phyloP scores from a whole-genome alignment of 1,140 invertebrate species.

The Mercenaria mercenaria region DNA sequence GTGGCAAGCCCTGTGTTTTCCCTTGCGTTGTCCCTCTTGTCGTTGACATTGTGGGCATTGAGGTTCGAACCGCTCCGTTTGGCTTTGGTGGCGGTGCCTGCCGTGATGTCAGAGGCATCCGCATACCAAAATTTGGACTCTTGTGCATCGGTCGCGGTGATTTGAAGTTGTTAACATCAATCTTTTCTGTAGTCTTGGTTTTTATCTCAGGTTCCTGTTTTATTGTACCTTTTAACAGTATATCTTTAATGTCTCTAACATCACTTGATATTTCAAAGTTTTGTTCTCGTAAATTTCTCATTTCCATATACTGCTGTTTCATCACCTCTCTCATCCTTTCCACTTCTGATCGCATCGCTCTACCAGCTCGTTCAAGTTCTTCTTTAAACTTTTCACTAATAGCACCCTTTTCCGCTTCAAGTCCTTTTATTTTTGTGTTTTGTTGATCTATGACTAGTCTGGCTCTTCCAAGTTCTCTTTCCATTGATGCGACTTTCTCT shows the following conservation, averaged over 20 bases:
- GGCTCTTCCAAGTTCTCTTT: conserved; percentile 75
- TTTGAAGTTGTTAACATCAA: conserved; percentile 62
- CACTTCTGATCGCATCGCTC: conserved; percentile 80
- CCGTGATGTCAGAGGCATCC: conserved; percentile 29
- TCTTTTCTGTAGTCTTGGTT: conserved; percentile 37
- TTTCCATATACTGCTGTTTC: conserved; percentile 80
- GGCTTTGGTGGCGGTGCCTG: conserved; percentile 11
- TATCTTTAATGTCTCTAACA: conserved; percentile 78
- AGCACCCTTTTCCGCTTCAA: conserved; percentile 74
- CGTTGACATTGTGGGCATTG: conserved; percentile 34
- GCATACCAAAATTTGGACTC: conserved; percentile 56
- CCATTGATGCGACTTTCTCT: conserved; percentile 73
- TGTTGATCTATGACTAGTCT: conserved; percentile 77
- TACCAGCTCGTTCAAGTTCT: conserved; percentile 78
- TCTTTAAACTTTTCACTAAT: conserved; percentile 74
- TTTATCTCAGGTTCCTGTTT: conserved; percentile 27
- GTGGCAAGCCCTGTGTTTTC: conserved; percentile 27
- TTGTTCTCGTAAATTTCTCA: conserved; percentile 78
- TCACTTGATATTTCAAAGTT: conserved; percentile 79
- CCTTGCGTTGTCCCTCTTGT: background rate
- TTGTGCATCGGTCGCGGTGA: conserved; percentile 33
- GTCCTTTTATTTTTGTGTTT: conserved; percentile 69
- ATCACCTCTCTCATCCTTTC: conserved; percentile 82
- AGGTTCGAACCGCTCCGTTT: conserved; percentile 32
- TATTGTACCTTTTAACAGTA: conserved; percentile 68